A percentile compares a stretch with the other conserved stretches of the same genome.
Conservation (phyloP, 2,888 invertebrate species). For the Auanema freiburgensis region DNA sequence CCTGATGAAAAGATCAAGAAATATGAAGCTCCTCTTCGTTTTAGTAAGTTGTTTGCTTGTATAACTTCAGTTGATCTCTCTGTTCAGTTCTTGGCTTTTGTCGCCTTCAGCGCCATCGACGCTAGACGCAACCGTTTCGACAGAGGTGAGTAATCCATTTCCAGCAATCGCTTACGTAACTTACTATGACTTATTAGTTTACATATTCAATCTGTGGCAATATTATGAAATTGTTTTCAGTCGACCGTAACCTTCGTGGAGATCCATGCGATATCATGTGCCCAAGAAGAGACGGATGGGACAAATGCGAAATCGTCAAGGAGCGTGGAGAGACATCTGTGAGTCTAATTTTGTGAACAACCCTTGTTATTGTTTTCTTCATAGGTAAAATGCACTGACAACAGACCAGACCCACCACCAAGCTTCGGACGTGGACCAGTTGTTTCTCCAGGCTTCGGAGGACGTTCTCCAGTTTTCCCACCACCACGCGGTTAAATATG, state of each 20-base stretch:
- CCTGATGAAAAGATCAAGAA: not conserved
- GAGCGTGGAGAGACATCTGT: constrained; percentile 12
- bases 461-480: too few relatives aligned
- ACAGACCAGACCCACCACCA: constrained; percentile 12
- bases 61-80: too few relatives aligned
- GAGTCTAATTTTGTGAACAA: not conserved
- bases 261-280: constrained; percentile 20
- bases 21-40: not conserved
- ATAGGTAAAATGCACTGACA: constrained; percentile 22
- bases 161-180: too few relatives aligned
- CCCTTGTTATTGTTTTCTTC: not conserved
- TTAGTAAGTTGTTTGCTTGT: constrained; percentile 2
- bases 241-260: constrained; percentile 9
- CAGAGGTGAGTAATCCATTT: constrained; percentile 2
- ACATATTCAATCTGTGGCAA: too few relatives aligned
- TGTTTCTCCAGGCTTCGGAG: too few relatives aligned
- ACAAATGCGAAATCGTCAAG: constrained; percentile 21
- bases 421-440: too few relatives aligned
- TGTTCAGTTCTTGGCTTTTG: constrained; percentile 4
- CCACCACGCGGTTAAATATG: too few relatives aligned
- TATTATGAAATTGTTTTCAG: constrained; percentile 8
- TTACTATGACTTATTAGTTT: too few relatives aligned
- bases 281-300: constrained; percentile 20
- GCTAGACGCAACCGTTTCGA: constrained; percentile 16
- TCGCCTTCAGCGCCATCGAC: constrained; percentile 15